Percentiles rank a stretch among this genome's conserved stretches.
phyloP scores from a whole-genome alignment of 1,140 invertebrate species.

The Meloidogyne hapla region DNA sequence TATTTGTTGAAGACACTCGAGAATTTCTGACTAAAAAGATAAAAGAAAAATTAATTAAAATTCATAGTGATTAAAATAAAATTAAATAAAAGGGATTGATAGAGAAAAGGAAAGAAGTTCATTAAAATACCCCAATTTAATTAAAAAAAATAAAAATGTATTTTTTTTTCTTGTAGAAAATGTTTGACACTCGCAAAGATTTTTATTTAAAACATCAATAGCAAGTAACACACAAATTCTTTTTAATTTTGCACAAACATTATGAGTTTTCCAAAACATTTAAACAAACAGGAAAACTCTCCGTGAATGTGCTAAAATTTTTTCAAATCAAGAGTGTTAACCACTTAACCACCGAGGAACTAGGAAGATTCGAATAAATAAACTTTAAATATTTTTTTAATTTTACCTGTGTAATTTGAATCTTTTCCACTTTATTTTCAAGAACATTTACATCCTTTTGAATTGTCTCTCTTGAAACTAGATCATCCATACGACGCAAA shows the following conservation, averaged over 20 bases:
- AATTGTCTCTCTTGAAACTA: constrained; percentile 32
- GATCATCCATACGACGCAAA: constrained; percentile 30
- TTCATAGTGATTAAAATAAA: neutral
- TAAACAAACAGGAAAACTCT: neutral
- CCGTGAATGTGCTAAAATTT: constrained; percentile 19
- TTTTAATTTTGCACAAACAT: constrained; percentile 14
- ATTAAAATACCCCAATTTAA: too few relatives aligned
- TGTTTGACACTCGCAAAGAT: constrained; percentile 19
- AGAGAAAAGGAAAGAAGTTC: too few relatives aligned
- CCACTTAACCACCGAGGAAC: constrained; percentile 20
- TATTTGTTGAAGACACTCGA: constrained; percentile 31
- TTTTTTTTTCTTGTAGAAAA: constrained; percentile 10
- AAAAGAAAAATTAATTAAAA: neutral
- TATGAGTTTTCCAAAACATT: constrained; percentile 1
- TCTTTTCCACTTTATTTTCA: neutral
- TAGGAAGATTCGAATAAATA: too few relatives aligned
- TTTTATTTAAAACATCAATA: neutral
- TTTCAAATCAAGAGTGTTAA: neutral
- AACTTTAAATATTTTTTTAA: neutral
- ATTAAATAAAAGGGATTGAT: neutral
- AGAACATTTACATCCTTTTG: constrained; percentile 20
- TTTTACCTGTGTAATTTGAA: constrained; percentile 29
- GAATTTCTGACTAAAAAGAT: constrained; percentile 27
- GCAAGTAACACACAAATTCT: constrained; percentile 16
- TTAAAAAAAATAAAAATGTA: constrained; percentile 4